phyloP scores from a whole-genome alignment of 2,888 invertebrate genomes.

The Heliothis peltigera region DNA sequence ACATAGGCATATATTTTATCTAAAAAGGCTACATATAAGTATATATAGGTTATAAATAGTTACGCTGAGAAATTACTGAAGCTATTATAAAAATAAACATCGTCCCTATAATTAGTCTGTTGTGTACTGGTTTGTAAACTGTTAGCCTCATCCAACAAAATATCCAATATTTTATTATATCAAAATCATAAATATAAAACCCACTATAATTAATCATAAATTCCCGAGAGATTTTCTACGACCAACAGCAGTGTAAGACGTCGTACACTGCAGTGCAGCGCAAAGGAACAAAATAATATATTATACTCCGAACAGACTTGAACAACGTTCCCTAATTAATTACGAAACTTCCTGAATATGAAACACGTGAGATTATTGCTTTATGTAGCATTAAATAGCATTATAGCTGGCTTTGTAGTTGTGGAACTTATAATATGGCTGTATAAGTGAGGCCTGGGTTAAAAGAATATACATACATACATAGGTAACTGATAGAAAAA shows the following conservation, averaged over 20 bases:
- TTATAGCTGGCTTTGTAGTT: slow-evolving; percentile 22
- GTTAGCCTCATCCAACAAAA: no score
- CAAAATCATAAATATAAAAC: neutral
- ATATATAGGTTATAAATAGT: no score
- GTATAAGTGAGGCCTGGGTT: neutral
- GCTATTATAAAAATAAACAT: no score
- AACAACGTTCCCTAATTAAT: slow-evolving; percentile 48
- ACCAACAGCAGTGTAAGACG: neutral
- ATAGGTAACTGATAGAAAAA: no score
- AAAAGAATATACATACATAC: no score
- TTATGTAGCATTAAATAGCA: slow-evolving; percentile 49
- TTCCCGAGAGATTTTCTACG: neutral
- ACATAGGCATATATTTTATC: no score
- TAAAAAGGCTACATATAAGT: no score
- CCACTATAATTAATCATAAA: neutral
- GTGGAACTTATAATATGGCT: neutral
- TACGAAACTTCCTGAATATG: slow-evolving; percentile 47
- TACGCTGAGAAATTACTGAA: no score
- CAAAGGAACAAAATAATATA: slow-evolving; percentile 31
- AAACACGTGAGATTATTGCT: slow-evolving; percentile 47
- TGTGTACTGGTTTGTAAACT: no score
- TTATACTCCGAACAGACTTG: slow-evolving; percentile 35
- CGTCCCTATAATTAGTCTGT: no score
- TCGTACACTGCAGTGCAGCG: slow-evolving; percentile 9
- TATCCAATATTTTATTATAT: no score